Percentiles rank a stretch among this genome's conserved stretches.
These are phyloP conservation scores for Phocoena sinus DNA, from an alignment of 2,113 vertebrate species.

Conservation along the genomic window DNA sequence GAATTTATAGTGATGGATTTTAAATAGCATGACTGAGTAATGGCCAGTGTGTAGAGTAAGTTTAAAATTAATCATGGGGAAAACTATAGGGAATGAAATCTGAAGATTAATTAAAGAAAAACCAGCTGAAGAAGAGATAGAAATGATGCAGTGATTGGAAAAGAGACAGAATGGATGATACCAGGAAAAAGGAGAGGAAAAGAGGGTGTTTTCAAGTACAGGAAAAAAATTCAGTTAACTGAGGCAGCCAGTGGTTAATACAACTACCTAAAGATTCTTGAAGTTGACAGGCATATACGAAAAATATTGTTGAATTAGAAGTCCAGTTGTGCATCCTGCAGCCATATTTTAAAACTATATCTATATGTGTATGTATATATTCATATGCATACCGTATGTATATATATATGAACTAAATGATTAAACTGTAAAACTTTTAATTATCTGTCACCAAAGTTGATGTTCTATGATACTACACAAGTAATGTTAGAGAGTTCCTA, in stretches of 20 bases:
- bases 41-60: background rate
- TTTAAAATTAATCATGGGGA: slow-evolving; percentile 15
- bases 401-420: background rate
- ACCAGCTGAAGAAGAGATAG: background rate
- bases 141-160: background rate
- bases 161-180: background rate
- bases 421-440: background rate
- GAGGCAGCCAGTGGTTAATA: background rate
- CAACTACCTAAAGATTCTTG: background rate
- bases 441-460: background rate
- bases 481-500: background rate
- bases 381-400: background rate
- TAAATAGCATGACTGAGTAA: background rate
- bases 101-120: slow-evolving; percentile 5
- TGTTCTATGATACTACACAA: background rate
- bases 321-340: background rate
- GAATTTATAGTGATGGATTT: slow-evolving; percentile 27
- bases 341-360: background rate
- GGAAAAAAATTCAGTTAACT: background rate
- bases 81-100: background rate
- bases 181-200: background rate
- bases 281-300: background rate
- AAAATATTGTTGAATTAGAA: background rate
- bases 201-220: background rate
- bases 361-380: background rate